Base-by-base conservation (phyloP, 2,113 vertebrate species). In the Lethenteron camtschaticum region DNA sequence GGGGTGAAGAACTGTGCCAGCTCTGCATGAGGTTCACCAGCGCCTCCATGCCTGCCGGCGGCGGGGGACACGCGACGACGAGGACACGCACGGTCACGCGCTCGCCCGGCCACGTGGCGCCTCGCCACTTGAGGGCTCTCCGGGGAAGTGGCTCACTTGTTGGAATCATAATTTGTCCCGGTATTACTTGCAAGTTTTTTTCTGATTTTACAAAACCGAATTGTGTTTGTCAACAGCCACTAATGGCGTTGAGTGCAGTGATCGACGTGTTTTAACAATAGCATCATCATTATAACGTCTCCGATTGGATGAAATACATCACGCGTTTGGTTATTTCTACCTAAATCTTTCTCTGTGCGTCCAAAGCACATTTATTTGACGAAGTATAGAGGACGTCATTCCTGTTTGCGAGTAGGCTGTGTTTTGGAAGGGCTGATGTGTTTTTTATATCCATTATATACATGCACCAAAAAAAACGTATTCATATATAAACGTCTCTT, bases 1-100 rank as follows among this genome's bases (percentile, higher is more conserved):
- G 1, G 92, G 94, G 94, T 99, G 82, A 96, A 96, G 71, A 96
- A 84, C 0, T 90, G 94, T 95, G 95, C 94, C 94, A 96, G 80
- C 88, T 90, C 81, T 99, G 94, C 73, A 99, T 73, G 78, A 99
- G 96, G 82, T 87, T 96, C 76, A 96, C 88, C 73, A 96, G 78
- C 4, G 94, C 91, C 69, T 87, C 85, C 75, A 96, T 84, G 72
- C 94, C 94, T 85, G 78, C 76, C 74, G 73, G 70, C 81, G 74
- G 58, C 4, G 1, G 2, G 14, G 72, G 57, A 5, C n/a, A 14
- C 72, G 16, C 2, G 3, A 5, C 68, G 41, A 1, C 6, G 68
- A 9, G 5, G 18, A 56, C 58, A 14, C 8, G 24, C 4, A 3
- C 41, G 8, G 12, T 6, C 24, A 1, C 24, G n/a, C 9, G 10